A percentile compares a stretch with the other conserved stretches of the same genome.
Conservation (phyloP, 2,797 vertebrate genomes). For the Sebastolobus altivelis region DNA sequence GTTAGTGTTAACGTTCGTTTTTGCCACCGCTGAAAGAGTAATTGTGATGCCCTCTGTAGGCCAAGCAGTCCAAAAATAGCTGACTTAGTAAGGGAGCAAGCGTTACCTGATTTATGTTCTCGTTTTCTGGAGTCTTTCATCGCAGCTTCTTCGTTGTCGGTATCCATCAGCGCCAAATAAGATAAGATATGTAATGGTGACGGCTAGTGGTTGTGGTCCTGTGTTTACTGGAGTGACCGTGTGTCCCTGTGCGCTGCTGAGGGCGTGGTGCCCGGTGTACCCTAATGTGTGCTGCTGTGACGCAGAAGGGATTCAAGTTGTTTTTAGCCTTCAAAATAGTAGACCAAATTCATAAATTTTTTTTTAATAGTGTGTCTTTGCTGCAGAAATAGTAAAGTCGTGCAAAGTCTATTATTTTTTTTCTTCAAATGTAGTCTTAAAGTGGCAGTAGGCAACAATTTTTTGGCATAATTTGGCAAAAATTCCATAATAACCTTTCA, state of each 20-base stretch:
- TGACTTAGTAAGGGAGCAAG: too few species aligned
- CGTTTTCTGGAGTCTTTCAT: slow-evolving; percentile 58
- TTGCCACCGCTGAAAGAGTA: accelerated
- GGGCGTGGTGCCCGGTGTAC: accelerated
- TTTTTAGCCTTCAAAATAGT: not conserved
- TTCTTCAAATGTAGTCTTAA: not conserved
- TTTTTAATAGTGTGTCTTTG: not conserved
- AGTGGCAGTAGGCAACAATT: too few species aligned
- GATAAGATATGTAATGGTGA: too few species aligned
- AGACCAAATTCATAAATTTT: not conserved
- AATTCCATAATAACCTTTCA: too few species aligned
- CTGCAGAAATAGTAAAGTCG: not conserved
- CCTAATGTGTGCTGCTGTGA: slow-evolving; percentile 10
- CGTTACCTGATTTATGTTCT: slow-evolving; percentile 69
- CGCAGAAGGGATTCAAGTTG: not conserved
- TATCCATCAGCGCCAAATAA: slow-evolving; percentile 9
- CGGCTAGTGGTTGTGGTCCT: not conserved
- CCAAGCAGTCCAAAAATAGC: not conserved
- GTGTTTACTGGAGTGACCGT: not conserved
- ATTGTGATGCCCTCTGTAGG: too few species aligned
- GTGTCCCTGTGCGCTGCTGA: not conserved
- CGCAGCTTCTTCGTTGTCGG: slow-evolving; percentile 26
- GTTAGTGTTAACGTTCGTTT: not conserved
- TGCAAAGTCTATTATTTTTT: too few species aligned
- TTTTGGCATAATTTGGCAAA: too few species aligned